Evolutionary conservation across 2,113 vertebrate species (phyloP).

Genomic region (Phylloscopus trochiloides): DNA sequence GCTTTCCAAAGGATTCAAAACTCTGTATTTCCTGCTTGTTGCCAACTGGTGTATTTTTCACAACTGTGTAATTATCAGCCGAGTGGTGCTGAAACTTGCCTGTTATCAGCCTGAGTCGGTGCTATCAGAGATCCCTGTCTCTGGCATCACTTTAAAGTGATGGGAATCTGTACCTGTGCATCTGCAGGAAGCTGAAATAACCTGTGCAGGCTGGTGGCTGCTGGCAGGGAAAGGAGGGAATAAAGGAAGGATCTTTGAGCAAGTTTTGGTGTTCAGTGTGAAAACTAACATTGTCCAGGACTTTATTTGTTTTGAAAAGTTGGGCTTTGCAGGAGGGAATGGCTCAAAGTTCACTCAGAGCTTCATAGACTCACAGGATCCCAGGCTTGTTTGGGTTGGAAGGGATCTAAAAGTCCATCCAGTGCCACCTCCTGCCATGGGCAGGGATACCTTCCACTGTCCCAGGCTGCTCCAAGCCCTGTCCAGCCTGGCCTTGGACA

Average conservation of each 20-base stretch:
- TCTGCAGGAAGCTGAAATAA: not conserved
- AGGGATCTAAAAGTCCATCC: not conserved
- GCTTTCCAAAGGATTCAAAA: not conserved
- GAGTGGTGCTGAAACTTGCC: conserved; percentile 31
- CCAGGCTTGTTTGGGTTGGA: not conserved
- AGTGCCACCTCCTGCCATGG: not conserved
- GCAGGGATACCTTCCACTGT: not conserved
- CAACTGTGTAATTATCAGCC: not conserved
- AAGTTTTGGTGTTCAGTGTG: not conserved
- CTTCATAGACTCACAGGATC: not conserved
- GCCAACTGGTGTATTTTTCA: not conserved
- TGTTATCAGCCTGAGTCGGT: not conserved
- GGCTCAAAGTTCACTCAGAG: not conserved
- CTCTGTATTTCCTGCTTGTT: not conserved
- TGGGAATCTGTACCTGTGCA: not conserved
- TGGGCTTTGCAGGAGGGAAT: not conserved
- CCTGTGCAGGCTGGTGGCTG: not conserved
- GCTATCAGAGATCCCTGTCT: conserved; percentile 25
- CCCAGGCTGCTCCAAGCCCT: not conserved
- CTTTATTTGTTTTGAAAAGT: not conserved
- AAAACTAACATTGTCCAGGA: not conserved
- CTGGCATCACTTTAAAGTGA: conserved; percentile 41
- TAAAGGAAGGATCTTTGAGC: not conserved
- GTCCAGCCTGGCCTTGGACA: not conserved
- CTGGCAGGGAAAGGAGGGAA: not conserved